Evolutionary conservation across 2,888 invertebrate species (phyloP), one percentile per base, ranked within the genome.

Genomic region (Thymelicus sylvestris): DNA sequence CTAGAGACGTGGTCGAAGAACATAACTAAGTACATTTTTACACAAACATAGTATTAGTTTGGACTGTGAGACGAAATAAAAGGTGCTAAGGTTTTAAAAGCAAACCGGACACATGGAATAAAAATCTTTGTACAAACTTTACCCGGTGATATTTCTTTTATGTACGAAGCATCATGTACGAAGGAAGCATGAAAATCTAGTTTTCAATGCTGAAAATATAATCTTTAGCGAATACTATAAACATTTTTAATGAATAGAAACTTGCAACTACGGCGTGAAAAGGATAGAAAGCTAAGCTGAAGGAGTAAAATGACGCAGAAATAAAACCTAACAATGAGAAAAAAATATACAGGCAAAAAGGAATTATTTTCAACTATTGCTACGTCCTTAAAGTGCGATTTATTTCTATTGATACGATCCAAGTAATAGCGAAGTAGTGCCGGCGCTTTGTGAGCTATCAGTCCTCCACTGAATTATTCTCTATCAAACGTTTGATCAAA

Each of bases 381-480:
- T 57, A 4, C 6, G 31, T 13, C 12, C 12, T 31, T 31, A 12
- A 57, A 31, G 13, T 31, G 31, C 31, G 31, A 57, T 31, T 57
- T 57, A 31, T 57, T 13, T 57, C 57, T 57, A 31, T 57, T 57
- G 57, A 57, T 31, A 57, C 57, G 57, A 57, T 31, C 57, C 50
- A 15, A 52, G 19, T 52, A 52, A 57, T 31, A 13, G 57, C 57
- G 38, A 7, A 59, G 39, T 59, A 55, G 7, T 24, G 19, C n/a
- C n/a, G 59, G 24, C 31, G 31, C 59, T 59, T 59, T 59, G 38
- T 59, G 39, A 39, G 8, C 59, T 39, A 59, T 39, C 59, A 59
- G 59, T 59, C 39, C n/a, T 39, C n/a, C 38, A 39, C 7, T 13
- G 39, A 38, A 39, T 39, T 59, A 39, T 59, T 59, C n/a, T 39